A percentile compares a stretch with the other conserved stretches of the same genome.
Evolutionary conservation across 2,113 vertebrate species (phyloP).

Genomic region (Dissostichus mawsoni): DNA sequence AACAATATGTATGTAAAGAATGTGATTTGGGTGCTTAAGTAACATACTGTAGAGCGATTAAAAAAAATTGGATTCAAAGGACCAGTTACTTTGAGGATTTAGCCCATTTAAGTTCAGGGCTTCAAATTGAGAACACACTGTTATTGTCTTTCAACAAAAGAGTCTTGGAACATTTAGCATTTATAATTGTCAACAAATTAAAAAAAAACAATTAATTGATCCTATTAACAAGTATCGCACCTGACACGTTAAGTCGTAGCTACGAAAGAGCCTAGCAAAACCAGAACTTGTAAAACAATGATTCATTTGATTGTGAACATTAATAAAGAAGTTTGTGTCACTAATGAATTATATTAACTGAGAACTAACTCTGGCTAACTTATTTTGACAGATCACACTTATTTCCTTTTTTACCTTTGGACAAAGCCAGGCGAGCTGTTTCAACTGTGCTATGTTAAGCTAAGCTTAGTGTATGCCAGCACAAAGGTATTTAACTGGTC

Average conservation of each 20-base stretch:
- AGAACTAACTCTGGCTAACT: neutral
- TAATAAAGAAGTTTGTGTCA: neutral
- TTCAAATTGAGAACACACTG: neutral
- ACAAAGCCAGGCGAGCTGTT: neutral
- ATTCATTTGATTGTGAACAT: neutral
- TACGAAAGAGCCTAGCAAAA: neutral
- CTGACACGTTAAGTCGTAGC: neutral
- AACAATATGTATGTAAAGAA: neutral
- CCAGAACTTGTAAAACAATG: neutral
- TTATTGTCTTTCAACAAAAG: neutral
- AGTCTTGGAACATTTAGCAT: neutral
- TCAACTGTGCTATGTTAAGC: neutral
- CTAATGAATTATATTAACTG: neutral
- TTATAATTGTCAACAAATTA: neutral
- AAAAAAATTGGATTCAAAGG: too few relatives aligned
- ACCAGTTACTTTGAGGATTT: neutral
- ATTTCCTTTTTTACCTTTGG: neutral
- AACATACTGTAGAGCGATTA: too few relatives aligned
- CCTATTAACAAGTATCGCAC: neutral
- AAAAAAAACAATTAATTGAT: neutral
- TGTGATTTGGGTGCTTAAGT: conserved; percentile 3
- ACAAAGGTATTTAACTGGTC: neutral
- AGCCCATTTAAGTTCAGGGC: neutral
- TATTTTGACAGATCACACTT: neutral
- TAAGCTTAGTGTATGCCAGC: neutral